phyloP scores from a whole-genome alignment of 2,888 invertebrate species.

The Poecilus cupreus region DNA sequence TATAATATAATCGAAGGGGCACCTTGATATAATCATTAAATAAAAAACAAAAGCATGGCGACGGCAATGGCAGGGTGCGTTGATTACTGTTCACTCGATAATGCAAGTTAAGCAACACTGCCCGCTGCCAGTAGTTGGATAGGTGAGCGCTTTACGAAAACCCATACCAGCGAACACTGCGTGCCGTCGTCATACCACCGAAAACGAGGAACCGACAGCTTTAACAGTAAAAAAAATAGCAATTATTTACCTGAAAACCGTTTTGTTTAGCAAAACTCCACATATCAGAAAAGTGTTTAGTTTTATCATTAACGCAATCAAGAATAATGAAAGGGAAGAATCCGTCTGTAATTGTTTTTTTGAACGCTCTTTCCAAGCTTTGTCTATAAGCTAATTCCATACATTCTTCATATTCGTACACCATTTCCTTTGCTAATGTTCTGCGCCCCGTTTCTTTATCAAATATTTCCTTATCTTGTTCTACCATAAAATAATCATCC shows the following conservation, averaged over 20 bases:
- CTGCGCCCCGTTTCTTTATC: conserved; percentile 85
- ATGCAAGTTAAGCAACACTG: no score
- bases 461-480: conserved; percentile 83
- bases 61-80: no score
- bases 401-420: conserved; percentile 91
- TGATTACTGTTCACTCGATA: no score
- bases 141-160: no score
- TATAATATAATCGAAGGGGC: no score
- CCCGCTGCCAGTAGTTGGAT: no score
- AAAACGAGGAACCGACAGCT: no score
- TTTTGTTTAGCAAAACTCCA: conserved; percentile 89
- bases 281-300: conserved; percentile 89
- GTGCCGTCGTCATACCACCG: no score
- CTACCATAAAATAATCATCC: conserved; percentile 96
- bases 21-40: no score
- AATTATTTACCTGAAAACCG: conserved; percentile 84
- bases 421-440: conserved; percentile 81
- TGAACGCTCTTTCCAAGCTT: conserved; percentile 91
- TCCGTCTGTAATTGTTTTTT: conserved; percentile 91
- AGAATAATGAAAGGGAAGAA: conserved; percentile 95
- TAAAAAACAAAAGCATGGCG: no score
- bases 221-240: conserved; percentile 19
- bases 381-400: conserved; percentile 88
- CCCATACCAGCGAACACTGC: no score
- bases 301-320: conserved; percentile 91